These are phyloP conservation scores for Myotis lucifugus DNA, from an alignment of 2,113 vertebrate genomes.

Conservation along the genomic window DNA sequence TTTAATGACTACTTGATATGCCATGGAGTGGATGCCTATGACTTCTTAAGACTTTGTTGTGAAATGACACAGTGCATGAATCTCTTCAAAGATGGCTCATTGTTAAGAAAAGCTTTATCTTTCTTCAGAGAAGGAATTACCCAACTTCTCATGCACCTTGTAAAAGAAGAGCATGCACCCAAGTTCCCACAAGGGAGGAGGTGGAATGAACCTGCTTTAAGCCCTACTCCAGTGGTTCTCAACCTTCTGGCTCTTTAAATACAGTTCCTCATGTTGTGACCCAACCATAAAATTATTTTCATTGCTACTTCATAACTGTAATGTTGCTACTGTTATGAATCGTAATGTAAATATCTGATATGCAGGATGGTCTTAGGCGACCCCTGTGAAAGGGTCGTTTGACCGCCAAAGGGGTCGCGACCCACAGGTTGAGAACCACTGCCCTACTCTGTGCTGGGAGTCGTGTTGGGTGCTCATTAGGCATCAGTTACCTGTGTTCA, in stretches of 20 bases:
- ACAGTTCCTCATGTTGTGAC: too few relatives aligned
- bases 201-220: background rate
- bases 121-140: background rate
- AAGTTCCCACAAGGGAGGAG: background rate
- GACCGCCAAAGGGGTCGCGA: too few relatives aligned
- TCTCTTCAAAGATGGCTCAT: background rate
- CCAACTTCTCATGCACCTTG: background rate
- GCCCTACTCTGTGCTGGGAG: background rate
- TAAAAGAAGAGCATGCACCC: background rate
- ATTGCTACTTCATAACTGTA: too few relatives aligned
- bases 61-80: background rate
- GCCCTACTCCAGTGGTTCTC: background rate
- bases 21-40: background rate
- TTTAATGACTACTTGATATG: background rate
- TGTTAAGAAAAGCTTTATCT: background rate
- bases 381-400: too few relatives aligned
- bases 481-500: background rate
- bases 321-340: too few relatives aligned
- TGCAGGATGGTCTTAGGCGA: too few relatives aligned
- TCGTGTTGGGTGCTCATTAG: background rate
- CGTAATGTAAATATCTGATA: too few relatives aligned
- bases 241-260: too few relatives aligned
- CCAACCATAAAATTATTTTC: too few relatives aligned
- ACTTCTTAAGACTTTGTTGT: background rate
- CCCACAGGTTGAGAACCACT: too few relatives aligned